These are phyloP conservation scores for Elymnias hypermnestra DNA, from an alignment of 1,140 invertebrate genomes.

Conservation along the genomic window DNA sequence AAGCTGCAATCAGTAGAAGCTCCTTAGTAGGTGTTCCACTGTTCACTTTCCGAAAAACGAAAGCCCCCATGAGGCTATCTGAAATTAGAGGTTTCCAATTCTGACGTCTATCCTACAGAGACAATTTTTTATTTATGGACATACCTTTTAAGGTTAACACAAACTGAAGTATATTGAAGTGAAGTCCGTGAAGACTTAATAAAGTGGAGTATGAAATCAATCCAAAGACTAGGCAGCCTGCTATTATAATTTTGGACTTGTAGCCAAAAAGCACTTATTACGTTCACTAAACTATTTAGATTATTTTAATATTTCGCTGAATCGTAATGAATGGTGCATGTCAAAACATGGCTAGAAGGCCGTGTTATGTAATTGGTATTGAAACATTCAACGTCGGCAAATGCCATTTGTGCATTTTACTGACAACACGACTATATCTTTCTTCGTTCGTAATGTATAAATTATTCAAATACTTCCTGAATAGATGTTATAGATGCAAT, in stretches of 20 bases:
- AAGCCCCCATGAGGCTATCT: constrained; percentile 70
- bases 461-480: constrained; percentile 10
- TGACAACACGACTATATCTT: constrained; percentile 1
- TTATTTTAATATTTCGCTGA: constrained; percentile 22
- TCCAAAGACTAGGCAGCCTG: no score
- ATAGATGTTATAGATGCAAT: constrained; percentile 1
- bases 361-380: constrained; percentile 27
- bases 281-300: constrained; percentile 10
- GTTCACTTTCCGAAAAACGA: constrained; percentile 58
- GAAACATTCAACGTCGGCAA: constrained; percentile 21
- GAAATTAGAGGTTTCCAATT: constrained; percentile 73
- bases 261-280: no score
- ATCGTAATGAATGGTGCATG: constrained; percentile 19
- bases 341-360: constrained; percentile 26
- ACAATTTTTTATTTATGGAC: constrained; percentile 31
- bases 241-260: no score
- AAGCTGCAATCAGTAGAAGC: constrained; percentile 75
- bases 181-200: constrained; percentile 14
- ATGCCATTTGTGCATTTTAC: constrained; percentile 15
- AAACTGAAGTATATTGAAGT: constrained; percentile 5
- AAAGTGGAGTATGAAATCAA: no score
- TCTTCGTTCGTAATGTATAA: constrained; percentile 1
- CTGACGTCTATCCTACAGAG: constrained; percentile 63
- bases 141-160: constrained; percentile 50
- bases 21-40: constrained; percentile 65